Percentiles rank a stretch among this genome's conserved stretches.
Conservation (phyloP, 1,140 invertebrate species). For the Trichogramma pretiosum region DNA sequence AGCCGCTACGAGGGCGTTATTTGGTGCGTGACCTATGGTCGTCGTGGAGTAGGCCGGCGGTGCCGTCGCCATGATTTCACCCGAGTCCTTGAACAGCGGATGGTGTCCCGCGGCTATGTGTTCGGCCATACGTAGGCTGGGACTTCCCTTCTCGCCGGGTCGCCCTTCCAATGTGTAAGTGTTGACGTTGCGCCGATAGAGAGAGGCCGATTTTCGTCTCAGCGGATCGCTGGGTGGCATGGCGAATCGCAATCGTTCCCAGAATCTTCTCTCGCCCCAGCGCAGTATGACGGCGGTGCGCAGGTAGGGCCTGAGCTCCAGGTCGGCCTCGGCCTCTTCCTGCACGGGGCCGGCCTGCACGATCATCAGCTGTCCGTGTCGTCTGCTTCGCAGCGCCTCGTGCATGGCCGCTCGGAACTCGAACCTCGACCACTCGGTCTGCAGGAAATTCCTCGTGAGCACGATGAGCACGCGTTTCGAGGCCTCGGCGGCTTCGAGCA, state of each 20-base stretch:
- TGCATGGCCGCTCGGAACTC: slow-evolving; percentile 78
- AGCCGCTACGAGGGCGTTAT: slow-evolving; percentile 13
- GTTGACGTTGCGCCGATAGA: slow-evolving; percentile 67
- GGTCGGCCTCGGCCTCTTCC: slow-evolving; percentile 72
- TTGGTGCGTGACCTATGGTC: slow-evolving; percentile 29
- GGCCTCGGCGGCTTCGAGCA: slow-evolving; percentile 79
- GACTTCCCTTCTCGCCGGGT: slow-evolving; percentile 47
- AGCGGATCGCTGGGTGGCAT: slow-evolving; percentile 59
- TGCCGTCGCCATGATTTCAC: slow-evolving; percentile 38
- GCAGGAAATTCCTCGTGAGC: slow-evolving; percentile 73
- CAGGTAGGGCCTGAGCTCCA: slow-evolving; percentile 78
- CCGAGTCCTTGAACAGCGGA: slow-evolving; percentile 42
- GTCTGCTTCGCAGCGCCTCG: slow-evolving; percentile 73
- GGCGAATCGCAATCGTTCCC: slow-evolving; percentile 81
- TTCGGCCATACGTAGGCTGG: slow-evolving; percentile 38
- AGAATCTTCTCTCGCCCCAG: slow-evolving; percentile 85
- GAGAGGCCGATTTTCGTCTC: slow-evolving; percentile 42
- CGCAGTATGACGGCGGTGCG: slow-evolving; percentile 72
- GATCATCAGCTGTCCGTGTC: slow-evolving; percentile 77
- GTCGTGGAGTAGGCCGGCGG: slow-evolving; percentile 46
- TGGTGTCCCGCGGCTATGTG: slow-evolving; percentile 33
- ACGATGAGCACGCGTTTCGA: slow-evolving; percentile 71
- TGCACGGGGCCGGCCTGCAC: slow-evolving; percentile 72
- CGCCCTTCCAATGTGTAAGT: slow-evolving; percentile 60
- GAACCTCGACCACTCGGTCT: slow-evolving; percentile 77